Evolutionary conservation across 2,888 invertebrate species (phyloP).

Genomic region (Epiperipatus broadwayi): DNA sequence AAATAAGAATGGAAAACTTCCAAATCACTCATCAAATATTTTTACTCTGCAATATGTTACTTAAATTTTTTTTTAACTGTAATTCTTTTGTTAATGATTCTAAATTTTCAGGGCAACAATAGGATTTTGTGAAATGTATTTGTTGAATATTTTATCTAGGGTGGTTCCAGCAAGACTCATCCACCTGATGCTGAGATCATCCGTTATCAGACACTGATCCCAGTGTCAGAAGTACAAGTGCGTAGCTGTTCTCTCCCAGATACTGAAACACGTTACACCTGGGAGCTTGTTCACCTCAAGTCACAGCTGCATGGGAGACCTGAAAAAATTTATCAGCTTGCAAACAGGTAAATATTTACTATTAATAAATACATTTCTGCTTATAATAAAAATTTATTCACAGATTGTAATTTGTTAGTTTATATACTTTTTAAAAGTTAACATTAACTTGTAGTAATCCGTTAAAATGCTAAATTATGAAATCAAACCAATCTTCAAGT

Average conservation of each 20-base stretch:
- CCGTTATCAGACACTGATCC: slow-evolving; percentile 84
- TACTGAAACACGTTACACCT: slow-evolving; percentile 65
- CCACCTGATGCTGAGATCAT: slow-evolving; percentile 86
- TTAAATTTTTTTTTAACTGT: too few species aligned
- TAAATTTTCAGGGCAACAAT: too few species aligned
- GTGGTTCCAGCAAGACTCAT: slow-evolving; percentile 63
- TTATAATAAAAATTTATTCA: too few species aligned
- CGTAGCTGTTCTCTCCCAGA: slow-evolving; percentile 81
- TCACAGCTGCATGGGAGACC: slow-evolving; percentile 81
- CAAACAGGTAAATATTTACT: slow-evolving; percentile 50
- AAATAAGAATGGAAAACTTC: too few species aligned
- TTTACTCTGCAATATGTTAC: too few species aligned
- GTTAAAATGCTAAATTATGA: too few species aligned
- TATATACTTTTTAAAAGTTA: too few species aligned
- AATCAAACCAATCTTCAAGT: too few species aligned
- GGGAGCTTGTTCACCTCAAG: slow-evolving; percentile 87
- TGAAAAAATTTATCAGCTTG: slow-evolving; percentile 87
- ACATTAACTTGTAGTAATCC: too few species aligned
- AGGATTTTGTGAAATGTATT: slow-evolving; percentile 17
- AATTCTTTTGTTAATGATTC: too few species aligned
- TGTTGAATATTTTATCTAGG: slow-evolving; percentile 35
- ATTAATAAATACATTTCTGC: not conserved
- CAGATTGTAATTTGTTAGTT: too few species aligned
- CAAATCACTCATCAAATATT: too few species aligned
- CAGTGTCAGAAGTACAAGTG: slow-evolving; percentile 91